These are phyloP conservation scores for Donacobius atricapilla DNA, from an alignment of 2,113 vertebrate genomes.

Conservation along the genomic window DNA sequence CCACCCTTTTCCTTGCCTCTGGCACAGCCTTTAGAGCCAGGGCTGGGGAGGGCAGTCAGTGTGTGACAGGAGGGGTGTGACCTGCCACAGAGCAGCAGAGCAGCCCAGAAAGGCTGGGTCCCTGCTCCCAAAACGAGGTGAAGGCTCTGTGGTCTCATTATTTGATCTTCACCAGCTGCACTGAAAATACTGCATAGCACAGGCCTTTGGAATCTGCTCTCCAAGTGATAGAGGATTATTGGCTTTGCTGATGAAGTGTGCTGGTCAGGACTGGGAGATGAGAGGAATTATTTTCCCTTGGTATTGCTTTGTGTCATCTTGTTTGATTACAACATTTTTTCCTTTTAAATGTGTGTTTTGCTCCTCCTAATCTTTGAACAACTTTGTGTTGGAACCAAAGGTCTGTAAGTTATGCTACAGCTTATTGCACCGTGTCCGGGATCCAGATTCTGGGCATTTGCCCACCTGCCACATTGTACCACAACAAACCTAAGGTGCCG, in stretches of 20 bases:
- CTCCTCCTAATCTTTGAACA: constrained; percentile 30
- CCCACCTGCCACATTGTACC: background rate
- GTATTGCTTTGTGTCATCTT: constrained; percentile 30
- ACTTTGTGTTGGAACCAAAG: background rate
- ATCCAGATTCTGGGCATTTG: background rate
- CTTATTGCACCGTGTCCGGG: background rate
- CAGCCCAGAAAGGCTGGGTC: background rate
- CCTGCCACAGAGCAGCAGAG: background rate
- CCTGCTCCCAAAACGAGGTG: background rate
- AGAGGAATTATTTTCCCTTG: constrained; percentile 19
- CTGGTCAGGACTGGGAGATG: background rate
- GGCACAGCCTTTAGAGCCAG: background rate
- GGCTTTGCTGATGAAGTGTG: background rate
- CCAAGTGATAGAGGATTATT: constrained; percentile 11
- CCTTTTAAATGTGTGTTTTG: background rate
- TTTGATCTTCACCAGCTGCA: constrained; percentile 20
- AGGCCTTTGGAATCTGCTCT: constrained; percentile 30
- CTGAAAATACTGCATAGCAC: background rate
- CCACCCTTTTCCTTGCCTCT: background rate
- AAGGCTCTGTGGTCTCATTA: background rate
- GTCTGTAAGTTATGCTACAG: background rate
- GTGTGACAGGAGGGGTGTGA: background rate
- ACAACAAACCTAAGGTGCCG: background rate
- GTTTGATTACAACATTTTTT: constrained; percentile 39
- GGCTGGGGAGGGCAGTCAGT: background rate